These are phyloP conservation scores for Muscina levida DNA, from an alignment of 2,888 invertebrate species.

Conservation along the genomic window DNA sequence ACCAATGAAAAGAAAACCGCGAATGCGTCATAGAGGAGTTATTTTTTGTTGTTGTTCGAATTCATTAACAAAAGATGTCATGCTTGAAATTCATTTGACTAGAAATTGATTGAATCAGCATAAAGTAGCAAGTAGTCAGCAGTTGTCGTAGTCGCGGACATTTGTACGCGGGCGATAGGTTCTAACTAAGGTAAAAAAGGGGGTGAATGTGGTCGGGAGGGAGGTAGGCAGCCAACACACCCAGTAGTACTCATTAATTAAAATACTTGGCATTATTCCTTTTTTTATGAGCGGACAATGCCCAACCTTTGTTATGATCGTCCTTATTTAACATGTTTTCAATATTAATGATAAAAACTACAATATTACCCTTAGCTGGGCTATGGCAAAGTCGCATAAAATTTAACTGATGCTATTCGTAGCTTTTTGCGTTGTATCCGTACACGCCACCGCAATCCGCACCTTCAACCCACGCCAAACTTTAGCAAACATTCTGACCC, in stretches of 20 bases:
- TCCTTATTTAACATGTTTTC: background rate
- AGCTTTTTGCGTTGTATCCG: background rate
- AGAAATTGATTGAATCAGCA: slow-evolving; percentile 33
- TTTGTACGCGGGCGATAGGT: background rate
- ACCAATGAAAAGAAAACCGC: too few relatives aligned
- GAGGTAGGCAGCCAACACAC: too few relatives aligned
- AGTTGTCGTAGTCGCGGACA: background rate
- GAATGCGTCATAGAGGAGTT: too few relatives aligned
- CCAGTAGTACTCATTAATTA: slow-evolving; percentile 31
- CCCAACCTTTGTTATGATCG: background rate
- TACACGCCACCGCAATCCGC: too few relatives aligned
- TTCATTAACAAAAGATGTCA: background rate
- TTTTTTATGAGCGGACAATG: background rate
- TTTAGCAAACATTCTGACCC: too few relatives aligned
- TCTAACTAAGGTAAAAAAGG: slow-evolving; percentile 16
- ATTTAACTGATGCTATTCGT: background rate
- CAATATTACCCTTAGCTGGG: too few relatives aligned
- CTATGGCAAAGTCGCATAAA: too few relatives aligned
- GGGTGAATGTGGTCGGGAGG: background rate
- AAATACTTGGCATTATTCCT: slow-evolving; percentile 6
- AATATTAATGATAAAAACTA: slow-evolving; percentile 21
- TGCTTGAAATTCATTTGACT: slow-evolving; percentile 11
- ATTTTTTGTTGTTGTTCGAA: too few relatives aligned
- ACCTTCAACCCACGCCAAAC: background rate
- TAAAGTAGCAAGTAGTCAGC: slow-evolving; percentile 11